Conservation (phyloP, 2,888 invertebrate genomes). For the Mesorhabditis belari region DNA sequence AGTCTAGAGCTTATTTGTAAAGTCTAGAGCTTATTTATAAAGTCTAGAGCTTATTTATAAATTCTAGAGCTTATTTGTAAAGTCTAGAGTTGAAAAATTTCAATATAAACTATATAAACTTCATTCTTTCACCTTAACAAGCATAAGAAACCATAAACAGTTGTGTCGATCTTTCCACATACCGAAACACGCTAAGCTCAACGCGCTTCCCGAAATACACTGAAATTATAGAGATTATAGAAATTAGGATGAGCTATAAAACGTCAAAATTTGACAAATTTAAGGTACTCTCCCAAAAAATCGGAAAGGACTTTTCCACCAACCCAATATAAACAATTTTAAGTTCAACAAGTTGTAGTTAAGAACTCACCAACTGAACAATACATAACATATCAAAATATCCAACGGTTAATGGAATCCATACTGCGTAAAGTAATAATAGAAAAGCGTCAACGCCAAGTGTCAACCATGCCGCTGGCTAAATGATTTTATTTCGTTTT, state of each 20-base stretch:
- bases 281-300: too few relatives aligned
- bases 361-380: not conserved
- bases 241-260: too few relatives aligned
- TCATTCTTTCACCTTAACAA: not conserved
- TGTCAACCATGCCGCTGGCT: not conserved
- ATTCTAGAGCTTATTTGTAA: too few relatives aligned
- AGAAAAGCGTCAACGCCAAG: not conserved
- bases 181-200: not conserved
- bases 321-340: not conserved
- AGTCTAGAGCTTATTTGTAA: too few relatives aligned
- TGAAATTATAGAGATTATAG: too few relatives aligned
- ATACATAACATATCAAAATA: not conserved
- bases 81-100: too few relatives aligned
- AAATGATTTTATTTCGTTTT: too few relatives aligned
- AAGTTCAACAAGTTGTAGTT: not conserved
- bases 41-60: too few relatives aligned
- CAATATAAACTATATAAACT: too few relatives aligned
- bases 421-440: not conserved
- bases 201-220: not conserved
- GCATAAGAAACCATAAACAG: not conserved
- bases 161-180: not conserved
- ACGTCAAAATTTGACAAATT: too few relatives aligned
- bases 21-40: too few relatives aligned
- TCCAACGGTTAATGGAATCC: not conserved
- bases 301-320: not conserved